phyloP scores from a whole-genome alignment of 2,797 vertebrate genomes.

The Lateolabrax maculatus region DNA sequence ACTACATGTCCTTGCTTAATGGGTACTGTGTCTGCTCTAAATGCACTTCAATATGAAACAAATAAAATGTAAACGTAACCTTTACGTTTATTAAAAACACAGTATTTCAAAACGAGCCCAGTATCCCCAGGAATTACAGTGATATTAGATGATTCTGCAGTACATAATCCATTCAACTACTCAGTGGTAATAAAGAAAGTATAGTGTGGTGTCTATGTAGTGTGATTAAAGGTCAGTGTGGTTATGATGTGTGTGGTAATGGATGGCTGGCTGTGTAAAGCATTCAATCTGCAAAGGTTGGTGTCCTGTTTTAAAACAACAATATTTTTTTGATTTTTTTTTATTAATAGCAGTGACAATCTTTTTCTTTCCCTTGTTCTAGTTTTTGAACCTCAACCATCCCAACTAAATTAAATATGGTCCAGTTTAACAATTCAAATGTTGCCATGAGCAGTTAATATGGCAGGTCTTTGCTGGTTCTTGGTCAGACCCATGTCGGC shows the following conservation, averaged over 20 bases:
- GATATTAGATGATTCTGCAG: neutral
- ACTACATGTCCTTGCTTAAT: neutral
- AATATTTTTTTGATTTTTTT: neutral
- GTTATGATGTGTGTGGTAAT: too few species aligned
- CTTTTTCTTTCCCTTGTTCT: neutral
- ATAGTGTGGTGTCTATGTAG: neutral
- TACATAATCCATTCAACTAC: neutral
- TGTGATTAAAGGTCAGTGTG: neutral
- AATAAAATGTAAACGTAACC: neutral
- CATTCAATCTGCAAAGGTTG: neutral
- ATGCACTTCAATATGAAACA: neutral
- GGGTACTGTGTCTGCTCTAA: neutral
- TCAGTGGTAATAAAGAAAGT: neutral
- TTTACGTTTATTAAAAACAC: constrained; percentile 1
- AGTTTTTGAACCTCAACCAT: neutral
- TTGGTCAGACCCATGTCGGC: neutral
- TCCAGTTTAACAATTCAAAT: neutral
- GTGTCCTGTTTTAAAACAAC: neutral
- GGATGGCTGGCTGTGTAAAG: too few species aligned
- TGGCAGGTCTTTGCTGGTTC: neutral
- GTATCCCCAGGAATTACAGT: neutral
- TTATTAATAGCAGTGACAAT: neutral
- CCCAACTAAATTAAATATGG: neutral
- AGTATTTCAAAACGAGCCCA: neutral
- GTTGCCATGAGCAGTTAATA: too few species aligned